These are phyloP conservation scores for Cyrtodaria siliqua DNA, from an alignment of 2,888 invertebrate genomes.

Conservation along the genomic window DNA sequence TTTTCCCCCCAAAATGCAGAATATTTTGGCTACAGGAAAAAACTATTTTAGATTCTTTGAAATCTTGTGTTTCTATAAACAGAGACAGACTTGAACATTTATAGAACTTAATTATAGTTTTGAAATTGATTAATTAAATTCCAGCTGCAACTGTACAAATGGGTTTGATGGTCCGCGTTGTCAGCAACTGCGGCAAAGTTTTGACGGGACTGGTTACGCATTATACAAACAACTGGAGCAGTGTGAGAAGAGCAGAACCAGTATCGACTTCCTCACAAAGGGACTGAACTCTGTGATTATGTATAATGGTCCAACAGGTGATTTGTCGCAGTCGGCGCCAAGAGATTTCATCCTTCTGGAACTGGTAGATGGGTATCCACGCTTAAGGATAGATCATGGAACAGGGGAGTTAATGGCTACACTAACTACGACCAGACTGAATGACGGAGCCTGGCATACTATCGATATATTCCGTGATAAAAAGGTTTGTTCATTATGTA, in stretches of 20 bases:
- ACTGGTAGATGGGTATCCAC: slow-evolving; percentile 95
- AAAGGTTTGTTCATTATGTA: slow-evolving; percentile 77
- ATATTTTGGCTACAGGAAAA: too few relatives aligned
- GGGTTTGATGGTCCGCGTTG: slow-evolving; percentile 98
- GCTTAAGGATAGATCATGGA: slow-evolving; percentile 97
- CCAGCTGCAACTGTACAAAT: slow-evolving; percentile 95
- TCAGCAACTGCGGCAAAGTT: slow-evolving; percentile 96
- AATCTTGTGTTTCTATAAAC: too few relatives aligned
- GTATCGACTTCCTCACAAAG: slow-evolving; percentile 97
- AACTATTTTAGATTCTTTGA: too few relatives aligned
- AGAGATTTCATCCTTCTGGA: slow-evolving; percentile 97
- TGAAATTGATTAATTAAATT: too few relatives aligned
- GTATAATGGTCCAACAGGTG: slow-evolving; percentile 94
- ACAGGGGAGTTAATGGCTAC: slow-evolving; percentile 90
- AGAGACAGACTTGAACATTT: too few relatives aligned
- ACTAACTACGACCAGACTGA: slow-evolving; percentile 87
- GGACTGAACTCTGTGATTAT: slow-evolving; percentile 94
- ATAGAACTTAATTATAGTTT: too few relatives aligned
- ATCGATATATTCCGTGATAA: slow-evolving; percentile 92
- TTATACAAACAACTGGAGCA: slow-evolving; percentile 96
- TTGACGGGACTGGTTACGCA: slow-evolving; percentile 98
- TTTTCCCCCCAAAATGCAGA: too few relatives aligned
- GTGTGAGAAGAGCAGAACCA: slow-evolving; percentile 97
- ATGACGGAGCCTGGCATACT: slow-evolving; percentile 99
- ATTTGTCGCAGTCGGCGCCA: slow-evolving; percentile 51